Base-by-base conservation (phyloP, 2,888 invertebrate genomes). In the Notodonta ziczac region DNA sequence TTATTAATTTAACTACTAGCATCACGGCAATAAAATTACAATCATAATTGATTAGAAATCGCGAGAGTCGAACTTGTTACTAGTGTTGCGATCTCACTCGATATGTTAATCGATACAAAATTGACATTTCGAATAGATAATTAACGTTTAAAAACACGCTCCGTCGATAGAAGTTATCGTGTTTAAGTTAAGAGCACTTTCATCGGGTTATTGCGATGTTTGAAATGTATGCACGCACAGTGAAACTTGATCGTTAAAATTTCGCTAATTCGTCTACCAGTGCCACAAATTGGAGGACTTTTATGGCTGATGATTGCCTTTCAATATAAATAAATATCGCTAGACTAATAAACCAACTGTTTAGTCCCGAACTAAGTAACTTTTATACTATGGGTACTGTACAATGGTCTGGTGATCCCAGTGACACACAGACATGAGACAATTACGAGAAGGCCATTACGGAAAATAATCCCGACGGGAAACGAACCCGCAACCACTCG, bases 111-210 rank as follows among this genome's bases (percentile, higher is more conserved):
- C 8, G 39, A 39, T 54, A 39, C 39, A 9, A 54, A 54, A 54
- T 54, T 54, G 54, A 54, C 54, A 54, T 39, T 9, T 54, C 35
- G 54, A 54, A 54, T 39, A 54, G 12, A 39, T 52, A 52, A 52
- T 52, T 10, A 52, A 52, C 39, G 54, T 14, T 54, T 39, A 35
- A 35, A 52, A 52, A 54, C 39, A 39, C 54, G 54, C 39, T 13
- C n/a, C 54, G 10, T n/a, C 46, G 50, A 50, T 50, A n/a, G 24
- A 35, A 14, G 39, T 5, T 52, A 54, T 54, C 54, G 54, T 39
- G 39, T 32, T 52, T 50, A 16, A 52, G 52, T 52, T 51, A 32
- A 35, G 39, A 39, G n/a, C 54, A 54, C 54, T 54, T 54, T 54
- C 54, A 32, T 51, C 12, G 35, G 24, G 24, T 24, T 14, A 35